Base-by-base conservation (phyloP, 2,888 invertebrate genomes). In the Seira musarum region DNA sequence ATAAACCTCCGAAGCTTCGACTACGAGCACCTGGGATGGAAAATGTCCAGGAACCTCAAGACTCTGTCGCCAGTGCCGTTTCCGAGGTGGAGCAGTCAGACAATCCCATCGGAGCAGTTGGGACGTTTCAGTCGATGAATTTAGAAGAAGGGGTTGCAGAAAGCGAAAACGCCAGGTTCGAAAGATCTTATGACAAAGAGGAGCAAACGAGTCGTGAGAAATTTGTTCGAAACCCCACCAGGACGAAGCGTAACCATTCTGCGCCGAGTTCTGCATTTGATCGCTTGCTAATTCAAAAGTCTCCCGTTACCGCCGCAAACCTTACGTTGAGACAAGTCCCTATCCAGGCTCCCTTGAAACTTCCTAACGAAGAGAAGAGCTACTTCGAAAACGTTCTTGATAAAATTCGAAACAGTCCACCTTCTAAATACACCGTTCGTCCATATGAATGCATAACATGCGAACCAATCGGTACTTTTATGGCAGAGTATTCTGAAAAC, bases 381-480 rank as follows among this genome's bases (percentile, higher is more conserved):
- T 74, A 64, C 22, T 83, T 78, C n/a, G 73, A 60, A 25, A 70
- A 71, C 13, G 19, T 73, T 10, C 15, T 78, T 2, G 15, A 72
- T 2, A 67, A 60, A 65, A 66, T 64, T 8, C 66, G 74, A 2
- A 24, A 1, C 17, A 63, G 60, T 25, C 68, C 68, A 8, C 57
- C 53, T 25, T 68, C 13, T 15, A 69, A 65, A 17, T 67, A 15
- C 19, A 61, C 53, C 1, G 67, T 24, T 10, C 35, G 61, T 3
- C 61, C 19, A n/a, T 24, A 61, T 15, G 73, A 74, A 60, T 83
- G 82, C 21, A 35, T 35, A 10, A 74, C 70, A 19, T 83, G 82
- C 40, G 78, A 80, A 21, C 66, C 21, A n/a, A 74, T 81, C 17
- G 78, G 80, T 22, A 69, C 80, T 19, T 83, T 83, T 40, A 73